A percentile compares a stretch with the other conserved stretches of the same genome.
phyloP scores from a whole-genome alignment of 1,140 invertebrate species.

The Drosophila mayri region DNA sequence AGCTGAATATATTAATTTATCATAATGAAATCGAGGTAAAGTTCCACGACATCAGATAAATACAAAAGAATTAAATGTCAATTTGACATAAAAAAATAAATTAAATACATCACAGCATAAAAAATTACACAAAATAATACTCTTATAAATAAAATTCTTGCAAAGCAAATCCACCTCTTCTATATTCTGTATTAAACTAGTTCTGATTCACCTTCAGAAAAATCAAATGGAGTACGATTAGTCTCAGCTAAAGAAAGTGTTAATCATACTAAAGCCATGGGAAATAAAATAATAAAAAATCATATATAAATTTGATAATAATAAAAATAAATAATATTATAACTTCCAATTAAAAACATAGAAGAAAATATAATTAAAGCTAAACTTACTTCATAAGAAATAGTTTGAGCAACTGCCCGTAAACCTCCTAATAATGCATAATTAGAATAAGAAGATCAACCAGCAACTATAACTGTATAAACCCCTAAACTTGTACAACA shows the following conservation, averaged over 20 bases:
- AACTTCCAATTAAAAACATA: constrained; percentile 64
- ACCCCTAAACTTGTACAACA: constrained; percentile 86
- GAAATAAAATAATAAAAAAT: constrained; percentile 85
- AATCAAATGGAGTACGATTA: constrained; percentile 92
- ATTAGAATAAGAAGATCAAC: constrained; percentile 87
- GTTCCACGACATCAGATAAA: too few relatives aligned
- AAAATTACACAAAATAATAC: too few relatives aligned
- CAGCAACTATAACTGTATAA: constrained; percentile 80
- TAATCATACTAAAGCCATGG: constrained; percentile 87
- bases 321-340: constrained; percentile 67
- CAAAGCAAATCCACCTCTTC: too few relatives aligned
- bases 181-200: too few relatives aligned
- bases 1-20: too few relatives aligned
- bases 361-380: constrained; percentile 64
- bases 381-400: constrained; percentile 86
- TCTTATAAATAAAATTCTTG: too few relatives aligned
- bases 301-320: constrained; percentile 84
- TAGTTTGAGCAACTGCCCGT: constrained; percentile 88
- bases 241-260: constrained; percentile 88
- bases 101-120: too few relatives aligned
- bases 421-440: constrained; percentile 88
- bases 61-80: too few relatives aligned
- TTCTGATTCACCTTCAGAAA: constrained; percentile 90
- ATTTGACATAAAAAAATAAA: too few relatives aligned
- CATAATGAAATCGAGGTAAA: too few relatives aligned